Evolutionary conservation across 2,113 vertebrate species (phyloP), one percentile per base, ranked within the genome.

Genomic region (Uropsilus gracilis): DNA sequence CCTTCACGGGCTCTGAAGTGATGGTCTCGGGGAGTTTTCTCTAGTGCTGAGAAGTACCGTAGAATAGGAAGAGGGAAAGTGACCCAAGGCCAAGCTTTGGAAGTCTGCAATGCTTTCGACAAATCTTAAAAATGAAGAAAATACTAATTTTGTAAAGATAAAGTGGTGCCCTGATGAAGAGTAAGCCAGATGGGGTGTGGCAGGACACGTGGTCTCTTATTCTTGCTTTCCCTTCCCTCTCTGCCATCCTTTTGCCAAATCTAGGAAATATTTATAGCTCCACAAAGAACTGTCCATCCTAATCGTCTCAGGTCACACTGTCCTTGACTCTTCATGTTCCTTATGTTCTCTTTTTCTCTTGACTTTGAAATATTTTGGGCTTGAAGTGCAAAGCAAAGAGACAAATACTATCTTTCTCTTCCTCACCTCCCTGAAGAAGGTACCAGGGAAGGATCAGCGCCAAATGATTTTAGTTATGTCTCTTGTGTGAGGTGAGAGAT

Each of bases 131-230:
- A 57, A 24, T 69, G 5, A 26, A 86, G 85, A 42, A 66, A 69
- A 32, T 32, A 32, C 30, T n/a, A 48, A 7, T 0, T 48, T 9
- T 30, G 11, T 32, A 42, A 61, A 53, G 57, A 3, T 37, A 1
- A 22, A 53, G 24, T 46, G 24, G 17, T 8, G 3, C 39, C 9
- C 30, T 37, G 34, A 39, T 14, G 28, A 22, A 22, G 42, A 18
- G 1, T 17, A 4, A 64, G 11, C 12, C n/a, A 32, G 3, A 50
- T 32, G 0, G 11, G 12, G 10, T 20, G 37, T 55, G 44, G 10
- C 61, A 11, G 16, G 53, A 0, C 24, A 13, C 26, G 6, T 34
- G 26, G 18, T 18, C 26, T n/a, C 20, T 1, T 39, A 24, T 22
- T 13, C 28, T 12, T 18, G 22, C 2, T 28, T 72, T 55, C 83